A percentile compares a stretch with the other conserved stretches of the same genome.
Conservation (phyloP, 2,888 invertebrate genomes). For the Orchestes rusci region DNA sequence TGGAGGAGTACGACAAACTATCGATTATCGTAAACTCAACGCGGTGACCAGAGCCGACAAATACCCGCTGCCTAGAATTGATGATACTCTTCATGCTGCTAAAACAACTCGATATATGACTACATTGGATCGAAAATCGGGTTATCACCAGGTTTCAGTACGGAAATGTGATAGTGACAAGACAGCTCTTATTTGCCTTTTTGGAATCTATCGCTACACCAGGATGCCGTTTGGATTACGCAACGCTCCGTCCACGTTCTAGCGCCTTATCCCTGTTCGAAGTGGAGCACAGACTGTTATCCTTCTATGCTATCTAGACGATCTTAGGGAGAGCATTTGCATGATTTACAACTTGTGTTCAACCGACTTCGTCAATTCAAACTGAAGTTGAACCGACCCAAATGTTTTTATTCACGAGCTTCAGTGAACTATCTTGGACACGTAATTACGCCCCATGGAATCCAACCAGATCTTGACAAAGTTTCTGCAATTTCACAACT, state of each 20-base stretch:
- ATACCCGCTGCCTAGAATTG: no score
- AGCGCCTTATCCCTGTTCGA: constrained; percentile 24
- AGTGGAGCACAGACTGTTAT: constrained; percentile 12
- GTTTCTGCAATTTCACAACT: no score
- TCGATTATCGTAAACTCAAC: constrained; percentile 16
- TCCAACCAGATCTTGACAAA: no score
- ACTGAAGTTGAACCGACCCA: no score
- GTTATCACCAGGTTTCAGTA: background rate
- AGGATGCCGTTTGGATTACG: constrained; percentile 25
- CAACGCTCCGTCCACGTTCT: constrained; percentile 25
- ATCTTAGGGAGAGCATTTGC: no score
- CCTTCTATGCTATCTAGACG: constrained; percentile 21
- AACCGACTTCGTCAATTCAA: no score
- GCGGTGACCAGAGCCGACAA: constrained; percentile 10
- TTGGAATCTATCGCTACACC: no score
- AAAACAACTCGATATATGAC: constrained; percentile 7
- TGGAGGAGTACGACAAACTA: constrained; percentile 9
- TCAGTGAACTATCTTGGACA: no score
- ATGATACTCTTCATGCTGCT: constrained; percentile 18
- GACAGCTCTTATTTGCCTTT: constrained; percentile 4
- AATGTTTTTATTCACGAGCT: no score
- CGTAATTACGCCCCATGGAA: no score
- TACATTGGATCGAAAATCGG: constrained; percentile 2
- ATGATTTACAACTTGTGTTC: no score
- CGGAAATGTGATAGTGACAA: background rate